phyloP scores from a whole-genome alignment of 92 coral and sea anemone genomes.

The Nematostella vectensis region DNA sequence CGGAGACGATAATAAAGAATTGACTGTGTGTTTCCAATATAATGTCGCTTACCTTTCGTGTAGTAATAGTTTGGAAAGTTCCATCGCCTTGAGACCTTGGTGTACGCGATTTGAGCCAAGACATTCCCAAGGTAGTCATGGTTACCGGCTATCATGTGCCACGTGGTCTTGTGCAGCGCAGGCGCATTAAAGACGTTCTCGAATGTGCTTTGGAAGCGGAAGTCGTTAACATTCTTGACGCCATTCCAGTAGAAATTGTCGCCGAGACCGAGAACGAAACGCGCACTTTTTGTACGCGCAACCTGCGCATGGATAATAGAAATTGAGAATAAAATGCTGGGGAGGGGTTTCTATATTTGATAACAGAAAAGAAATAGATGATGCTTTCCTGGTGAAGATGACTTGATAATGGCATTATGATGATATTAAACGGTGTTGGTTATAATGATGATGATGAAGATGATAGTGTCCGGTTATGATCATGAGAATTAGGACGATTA shows the following conservation, averaged over 20 bases:
- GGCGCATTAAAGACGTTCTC: constrained; percentile 65
- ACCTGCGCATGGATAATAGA: constrained; percentile 33
- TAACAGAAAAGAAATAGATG: too few species aligned
- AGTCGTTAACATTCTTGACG: constrained; percentile 64
- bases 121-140: constrained; percentile 87
- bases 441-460: too few species aligned
- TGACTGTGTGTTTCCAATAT: too few species aligned
- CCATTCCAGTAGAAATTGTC: constrained; percentile 93
- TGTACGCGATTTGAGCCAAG: constrained; percentile 89
- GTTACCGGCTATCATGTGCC: constrained; percentile 98
- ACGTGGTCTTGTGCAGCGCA: constrained; percentile 49
- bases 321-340: too few species aligned
- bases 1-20: too few species aligned
- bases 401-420: too few species aligned
- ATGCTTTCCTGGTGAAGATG: too few species aligned
- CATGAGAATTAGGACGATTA: too few species aligned
- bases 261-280: constrained; percentile 78
- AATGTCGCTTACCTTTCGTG: constrained; percentile 74
- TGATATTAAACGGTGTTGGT: too few species aligned
- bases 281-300: constrained; percentile 30
- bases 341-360: too few species aligned
- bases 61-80: constrained; percentile 76
- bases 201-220: constrained; percentile 58
- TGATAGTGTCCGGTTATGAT: too few species aligned
- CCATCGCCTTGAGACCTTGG: constrained; percentile 75